A percentile compares a stretch with the other conserved stretches of the same genome.
Evolutionary conservation across 2,888 invertebrate genomes (phyloP).

Genomic region (Leptothorax acervorum): DNA sequence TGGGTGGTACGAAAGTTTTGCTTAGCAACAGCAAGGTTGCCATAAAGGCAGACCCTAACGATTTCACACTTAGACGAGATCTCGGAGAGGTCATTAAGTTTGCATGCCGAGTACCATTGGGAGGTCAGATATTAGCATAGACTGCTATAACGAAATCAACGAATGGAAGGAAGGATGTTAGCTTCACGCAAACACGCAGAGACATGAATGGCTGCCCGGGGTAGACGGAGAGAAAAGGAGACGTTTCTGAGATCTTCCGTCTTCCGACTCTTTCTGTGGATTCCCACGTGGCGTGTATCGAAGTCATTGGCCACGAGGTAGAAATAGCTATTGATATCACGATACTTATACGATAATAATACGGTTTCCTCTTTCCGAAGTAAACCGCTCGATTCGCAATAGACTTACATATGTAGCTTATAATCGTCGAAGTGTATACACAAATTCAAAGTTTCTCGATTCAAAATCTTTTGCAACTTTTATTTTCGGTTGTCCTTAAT

Average conservation of each 20-base stretch:
- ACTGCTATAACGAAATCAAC: not conserved
- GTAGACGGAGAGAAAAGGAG: not conserved
- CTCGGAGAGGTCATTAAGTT: slow-evolving; percentile 10
- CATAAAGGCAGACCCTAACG: not conserved
- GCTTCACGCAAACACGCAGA: slow-evolving; percentile 27
- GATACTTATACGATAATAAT: not conserved
- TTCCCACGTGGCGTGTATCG: slow-evolving; percentile 38
- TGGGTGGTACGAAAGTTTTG: not conserved
- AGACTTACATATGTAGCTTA: not conserved
- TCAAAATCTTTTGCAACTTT: not conserved
- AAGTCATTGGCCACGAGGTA: not conserved
- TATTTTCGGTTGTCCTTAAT: not conserved
- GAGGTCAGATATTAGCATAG: slow-evolving; percentile 24
- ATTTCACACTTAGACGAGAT: slow-evolving; percentile 52
- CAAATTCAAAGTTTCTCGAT: not conserved
- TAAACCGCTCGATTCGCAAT: not conserved
- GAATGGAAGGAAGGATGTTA: slow-evolving; percentile 19
- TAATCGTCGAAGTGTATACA: not conserved
- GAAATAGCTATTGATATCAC: not conserved
- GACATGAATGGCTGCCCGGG: slow-evolving; percentile 14
- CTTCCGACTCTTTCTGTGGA: not conserved
- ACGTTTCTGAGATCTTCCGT: slow-evolving; percentile 1
- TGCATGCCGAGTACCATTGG: slow-evolving; percentile 32
- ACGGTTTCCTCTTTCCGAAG: not conserved
- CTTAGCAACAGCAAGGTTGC: not conserved